Evolutionary conservation across 2,797 vertebrate genomes (phyloP), one percentile per base, ranked within the genome.

Genomic region (Austrolebias charrua): DNA sequence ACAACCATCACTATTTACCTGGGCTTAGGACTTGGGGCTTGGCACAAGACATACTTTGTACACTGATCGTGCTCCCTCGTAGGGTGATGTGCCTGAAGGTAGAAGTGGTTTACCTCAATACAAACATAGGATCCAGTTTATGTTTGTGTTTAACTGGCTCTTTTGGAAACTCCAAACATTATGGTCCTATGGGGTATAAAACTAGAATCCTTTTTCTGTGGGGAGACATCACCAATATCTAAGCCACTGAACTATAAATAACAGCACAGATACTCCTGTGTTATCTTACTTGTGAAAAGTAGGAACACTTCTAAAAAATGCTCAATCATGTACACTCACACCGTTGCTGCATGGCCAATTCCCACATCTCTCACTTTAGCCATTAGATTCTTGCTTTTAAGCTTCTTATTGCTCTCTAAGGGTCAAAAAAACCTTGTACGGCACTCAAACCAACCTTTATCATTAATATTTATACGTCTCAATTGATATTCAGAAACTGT

Each of bases 381-480:
- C 42, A 24, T 40, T 35, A 57, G 29, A 49, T 33, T 47, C 29
- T 29, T 19, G 44, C 55, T 70, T 53, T 42, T 65, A 47, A 67
- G 40, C 53, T 47, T 38, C n/a, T 35, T 9, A 14, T 33, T 51
- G 42, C 60, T 73, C 71, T 66, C 44, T 11, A 18, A 66, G 55
- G 52, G 52, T 66, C 19, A 20, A 46, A 66, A n/a, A 71, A 62
- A 60, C n/a, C 59, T 66, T 60, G 33, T 61, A n/a, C 58, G n/a
- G 33, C 40, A 20, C 19, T 52, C 50, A 73, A 45, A 66, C 42
- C 55, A 64, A 53, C 49, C 49, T 47, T 67, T 43, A 80, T 53
- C 42, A 56, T 76, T 77, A 33, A 75, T 78, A 82, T 84, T 76
- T 73, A 69, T 77, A 52, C 42, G 38, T 46, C 29, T 56, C 29